Base-by-base conservation (phyloP, 1,140 invertebrate genomes). In the Drosophila erecta region DNA sequence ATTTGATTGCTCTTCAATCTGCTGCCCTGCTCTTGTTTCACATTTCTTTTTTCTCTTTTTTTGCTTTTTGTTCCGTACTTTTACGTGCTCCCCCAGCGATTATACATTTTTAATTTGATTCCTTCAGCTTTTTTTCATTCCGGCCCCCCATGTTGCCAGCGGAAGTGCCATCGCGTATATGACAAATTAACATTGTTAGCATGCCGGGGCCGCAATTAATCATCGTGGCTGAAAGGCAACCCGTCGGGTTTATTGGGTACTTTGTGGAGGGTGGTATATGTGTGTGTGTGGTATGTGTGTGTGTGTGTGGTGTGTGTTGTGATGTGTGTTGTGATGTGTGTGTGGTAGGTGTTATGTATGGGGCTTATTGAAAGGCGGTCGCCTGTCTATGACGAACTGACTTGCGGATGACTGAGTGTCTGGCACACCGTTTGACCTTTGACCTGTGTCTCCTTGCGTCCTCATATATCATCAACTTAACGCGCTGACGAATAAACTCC, bases 81-180 rank as follows among this genome's bases (percentile, higher is more conserved):
- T 15, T 50, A 15, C 24, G 17, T 27, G 17, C 43, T 59, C 64
- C 59, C 27, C 54, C 56, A 78, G 84, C 76, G 84, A 87, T 89
- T 89, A 89, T 87, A 89, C 79, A 87, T 87, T 87, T 89, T 87
- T 89, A 86, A 86, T 86, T 87, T 87, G 83, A 89, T 87, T 87
- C 70, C 75, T 79, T 65, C 69, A 65, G 70, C 67, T 70, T 46
- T 46, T 46, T 49, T 65, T 65, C 53, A 27, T 60, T 30, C 30
- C 2, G 30, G 30, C 30, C 30, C 10, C 30, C 30, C 30, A 30
- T 30, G 7, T 59, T 61, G 71, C 46, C 62, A 60, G 40, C 71
- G 71, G 44, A 66, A 62, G 71, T 66, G 55, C 50, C 70, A 46
- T 81, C 66, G 79, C 81, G 83, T 73, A 66, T 89, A 87, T 89